These are phyloP conservation scores for Spongia lamella DNA, from an alignment of 37 sponge, comb jelly and placozoan species.

Conservation along the genomic window DNA sequence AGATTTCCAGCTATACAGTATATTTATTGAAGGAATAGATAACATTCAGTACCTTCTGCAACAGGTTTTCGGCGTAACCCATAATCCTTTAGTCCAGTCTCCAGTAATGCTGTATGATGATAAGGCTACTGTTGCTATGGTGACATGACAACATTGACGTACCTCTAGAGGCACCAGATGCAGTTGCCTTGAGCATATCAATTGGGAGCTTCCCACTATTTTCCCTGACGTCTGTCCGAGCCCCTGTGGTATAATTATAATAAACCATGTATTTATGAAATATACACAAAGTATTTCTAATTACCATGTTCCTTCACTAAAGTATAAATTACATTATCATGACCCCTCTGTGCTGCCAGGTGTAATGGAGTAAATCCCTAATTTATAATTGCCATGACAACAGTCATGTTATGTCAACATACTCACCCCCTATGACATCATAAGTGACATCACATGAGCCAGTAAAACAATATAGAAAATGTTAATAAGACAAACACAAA, in stretches of 20 bases:
- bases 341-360: conserved; percentile 62
- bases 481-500: neutral
- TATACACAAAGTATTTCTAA: neutral
- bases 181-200: conserved; percentile 22
- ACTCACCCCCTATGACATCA: conserved; percentile 10
- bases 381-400: neutral
- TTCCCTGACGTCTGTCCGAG: conserved; percentile 29
- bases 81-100: no score
- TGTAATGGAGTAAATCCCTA: conserved; percentile 81
- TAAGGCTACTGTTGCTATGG: no score
- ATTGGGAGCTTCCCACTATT: conserved; percentile 42
- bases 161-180: conserved; percentile 29
- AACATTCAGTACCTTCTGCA: no score
- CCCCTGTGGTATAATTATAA: conserved; percentile 25
- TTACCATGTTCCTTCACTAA: conserved; percentile 57
- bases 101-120: no score
- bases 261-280: neutral
- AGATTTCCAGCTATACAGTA: no score
- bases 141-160: no score
- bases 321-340: conserved; percentile 58
- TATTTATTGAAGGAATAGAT: no score
- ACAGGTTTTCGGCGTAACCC: no score
- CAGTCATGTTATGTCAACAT: neutral
- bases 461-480: neutral
- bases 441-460: neutral